These are phyloP conservation scores for Octomys mimax DNA, from an alignment of 2,797 vertebrate species.

Conservation along the genomic window DNA sequence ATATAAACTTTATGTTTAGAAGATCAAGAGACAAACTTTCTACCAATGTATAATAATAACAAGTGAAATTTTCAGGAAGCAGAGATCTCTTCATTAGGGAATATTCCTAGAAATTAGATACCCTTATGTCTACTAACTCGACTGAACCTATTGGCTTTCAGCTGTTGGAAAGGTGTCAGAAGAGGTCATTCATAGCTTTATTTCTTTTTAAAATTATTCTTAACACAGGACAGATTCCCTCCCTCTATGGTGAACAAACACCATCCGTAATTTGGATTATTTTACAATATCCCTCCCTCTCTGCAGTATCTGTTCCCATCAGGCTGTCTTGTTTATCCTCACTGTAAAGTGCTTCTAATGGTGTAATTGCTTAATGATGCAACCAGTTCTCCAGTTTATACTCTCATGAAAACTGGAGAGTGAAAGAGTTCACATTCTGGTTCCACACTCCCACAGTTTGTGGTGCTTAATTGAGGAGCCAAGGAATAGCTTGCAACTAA, in stretches of 20 bases:
- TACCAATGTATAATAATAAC: constrained; percentile 61
- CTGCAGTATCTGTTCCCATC: constrained; percentile 3
- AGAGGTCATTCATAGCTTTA: background rate
- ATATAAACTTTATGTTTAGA: background rate
- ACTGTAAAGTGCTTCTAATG: background rate
- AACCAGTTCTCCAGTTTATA: background rate
- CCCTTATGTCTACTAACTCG: background rate
- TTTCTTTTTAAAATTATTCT: background rate
- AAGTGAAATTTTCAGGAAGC: constrained; percentile 26
- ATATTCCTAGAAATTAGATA: constrained; percentile 63
- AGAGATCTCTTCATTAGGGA: constrained; percentile 34
- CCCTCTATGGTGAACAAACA: background rate
- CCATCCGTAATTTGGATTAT: background rate
- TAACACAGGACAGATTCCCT: background rate
- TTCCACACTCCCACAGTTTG: background rate
- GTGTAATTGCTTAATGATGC: background rate
- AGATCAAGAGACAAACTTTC: constrained; percentile 62
- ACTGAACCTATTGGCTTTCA: constrained; percentile 11
- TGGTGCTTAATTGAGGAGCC: background rate
- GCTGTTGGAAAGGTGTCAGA: constrained; percentile 17
- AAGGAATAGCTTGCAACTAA: background rate
- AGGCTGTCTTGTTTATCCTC: constrained; percentile 18
- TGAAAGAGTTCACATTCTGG: background rate
- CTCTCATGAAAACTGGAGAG: constrained; percentile 24
- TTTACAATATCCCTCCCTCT: background rate